Evolutionary conservation across 2,888 invertebrate genomes (phyloP), one percentile per base, ranked within the genome.

Genomic region (Macaria notata): DNA sequence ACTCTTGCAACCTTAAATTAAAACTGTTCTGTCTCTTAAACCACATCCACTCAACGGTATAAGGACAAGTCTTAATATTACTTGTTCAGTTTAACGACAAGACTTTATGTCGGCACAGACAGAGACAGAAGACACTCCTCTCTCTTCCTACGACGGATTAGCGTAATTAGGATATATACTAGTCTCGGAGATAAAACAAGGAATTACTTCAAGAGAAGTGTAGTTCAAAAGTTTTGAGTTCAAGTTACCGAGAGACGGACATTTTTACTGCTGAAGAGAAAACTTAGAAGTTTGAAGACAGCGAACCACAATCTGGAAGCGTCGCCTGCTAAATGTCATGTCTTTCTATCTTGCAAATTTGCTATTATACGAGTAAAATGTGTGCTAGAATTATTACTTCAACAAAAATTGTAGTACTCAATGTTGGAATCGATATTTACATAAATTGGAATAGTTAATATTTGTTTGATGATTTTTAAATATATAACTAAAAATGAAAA

Each of bases 21-120:
- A 36, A 36, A 6, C 33, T 36, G 5, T 6, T 36, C 33, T 6
- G 7, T 3, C 33, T 36, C 33, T 36, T 7, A 4, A 7, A 4
- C 1, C 33, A 36, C 7, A 7, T 7, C 33, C 33, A 36, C 33
- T 36, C 33, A 36, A 49, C 57, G 45, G 63, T 52, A 59, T 60
- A 59, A 69, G 59, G 31, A 60, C 46, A 59, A 60, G 56, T 68
- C 70, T 75, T 73, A 69, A 73, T 74, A 74, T 67, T 68, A 69
- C 71, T 75, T 69, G 61, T 63, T 52, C 63, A 64, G 64, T 68
- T 75, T 72, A 70, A 73, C 64, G 72, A 72, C 63, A 64, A 59
- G 49, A 68, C 66, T 76, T 71, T 70, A 67, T 52, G 57, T 49
- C 43, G 49, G 56, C 49, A 19, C 9, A 43, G 52, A 49, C 44